Evolutionary conservation across 1,140 invertebrate species (phyloP), one percentile per base, ranked within the genome.

Genomic region (Probaryconus sp.): DNA sequence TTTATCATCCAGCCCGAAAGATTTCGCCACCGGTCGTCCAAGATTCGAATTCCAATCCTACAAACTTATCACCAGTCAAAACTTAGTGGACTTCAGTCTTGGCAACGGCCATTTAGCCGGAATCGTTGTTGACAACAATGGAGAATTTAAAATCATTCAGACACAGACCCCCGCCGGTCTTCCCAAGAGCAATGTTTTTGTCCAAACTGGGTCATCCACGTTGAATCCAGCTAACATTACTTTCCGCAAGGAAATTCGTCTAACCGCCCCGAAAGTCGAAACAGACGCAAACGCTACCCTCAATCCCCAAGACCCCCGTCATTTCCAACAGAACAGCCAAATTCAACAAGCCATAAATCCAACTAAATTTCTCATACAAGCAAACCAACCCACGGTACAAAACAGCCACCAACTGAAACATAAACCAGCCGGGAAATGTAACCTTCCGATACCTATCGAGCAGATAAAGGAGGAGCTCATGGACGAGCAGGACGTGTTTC

Each of bases 1-100:
- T 0, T 79, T 95, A 10, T 95, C 94, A 0, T 95, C 94, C 10
- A 94, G 92, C 68, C 93, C 94, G 0, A 92, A 94, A 55, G 94
- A 95, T 72, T 95, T 94, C 81, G 89, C 90, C 0, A 88, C 89
- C 6, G 81, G 78, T 5, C 89, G 91, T 33, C 90, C 91, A 37
- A 89, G 89, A 67, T 91, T 92, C 56, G 91, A 92, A 70, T 91
- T 92, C 48, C 90, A 91, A 24, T 89, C 91, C 2, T 90, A 91
- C 78, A 90, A 91, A 51, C 85, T 92, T 2, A 84, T 87, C 7
- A 89, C 88, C 71, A 92, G 88, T 79, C 92, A 90, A 80, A 92
- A 89, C 71, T 88, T 89, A 20, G 89, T 89, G 35, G 92, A 90
- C 77, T 85, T 89, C 21, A 87, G 88, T 2, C 83, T 89, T 33